Conservation (phyloP, 1,140 invertebrate species). For the Listronotus bonariensis region DNA sequence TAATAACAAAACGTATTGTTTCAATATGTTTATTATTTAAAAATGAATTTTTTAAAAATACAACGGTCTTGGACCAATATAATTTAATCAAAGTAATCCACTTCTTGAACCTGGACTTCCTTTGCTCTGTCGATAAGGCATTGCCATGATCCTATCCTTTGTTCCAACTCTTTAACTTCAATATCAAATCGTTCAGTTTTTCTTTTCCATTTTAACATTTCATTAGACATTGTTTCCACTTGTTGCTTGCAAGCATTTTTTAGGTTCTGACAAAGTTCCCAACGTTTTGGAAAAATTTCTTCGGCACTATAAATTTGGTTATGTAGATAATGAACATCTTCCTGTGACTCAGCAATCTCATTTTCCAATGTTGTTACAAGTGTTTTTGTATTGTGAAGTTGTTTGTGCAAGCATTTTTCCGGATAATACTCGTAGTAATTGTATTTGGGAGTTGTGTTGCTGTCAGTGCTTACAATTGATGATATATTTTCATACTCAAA, state of each 20-base stretch:
- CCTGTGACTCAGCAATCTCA: slow-evolving; percentile 29
- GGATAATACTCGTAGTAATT: too few species aligned
- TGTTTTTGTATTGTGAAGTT: slow-evolving; percentile 22
- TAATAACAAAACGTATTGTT: too few species aligned
- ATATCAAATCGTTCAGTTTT: slow-evolving; percentile 24
- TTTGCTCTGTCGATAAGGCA: slow-evolving; percentile 25
- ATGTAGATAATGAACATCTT: slow-evolving; percentile 19
- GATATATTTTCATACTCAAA: too few species aligned
- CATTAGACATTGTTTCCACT: slow-evolving; percentile 12
- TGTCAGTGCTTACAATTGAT: too few species aligned
- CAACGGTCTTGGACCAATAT: background rate
- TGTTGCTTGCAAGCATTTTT: slow-evolving; percentile 21
- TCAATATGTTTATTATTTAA: too few species aligned
- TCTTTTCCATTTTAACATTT: slow-evolving; percentile 21
- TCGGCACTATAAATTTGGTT: slow-evolving; percentile 24
- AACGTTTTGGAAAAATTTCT: slow-evolving; percentile 22
- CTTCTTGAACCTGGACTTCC: slow-evolving; percentile 22
- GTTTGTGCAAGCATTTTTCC: slow-evolving; percentile 16
- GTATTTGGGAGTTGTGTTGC: too few species aligned
- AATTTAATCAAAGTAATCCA: slow-evolving; percentile 5
- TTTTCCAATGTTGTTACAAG: slow-evolving; percentile 18
- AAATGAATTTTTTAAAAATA: slow-evolving; percentile 1
- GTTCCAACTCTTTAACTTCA: slow-evolving; percentile 24
- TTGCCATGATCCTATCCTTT: slow-evolving; percentile 27
- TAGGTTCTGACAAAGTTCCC: slow-evolving; percentile 15